Evolutionary conservation across 1,140 invertebrate genomes (phyloP), one percentile per base, ranked within the genome.

Genomic region (Drosophila insularis): DNA sequence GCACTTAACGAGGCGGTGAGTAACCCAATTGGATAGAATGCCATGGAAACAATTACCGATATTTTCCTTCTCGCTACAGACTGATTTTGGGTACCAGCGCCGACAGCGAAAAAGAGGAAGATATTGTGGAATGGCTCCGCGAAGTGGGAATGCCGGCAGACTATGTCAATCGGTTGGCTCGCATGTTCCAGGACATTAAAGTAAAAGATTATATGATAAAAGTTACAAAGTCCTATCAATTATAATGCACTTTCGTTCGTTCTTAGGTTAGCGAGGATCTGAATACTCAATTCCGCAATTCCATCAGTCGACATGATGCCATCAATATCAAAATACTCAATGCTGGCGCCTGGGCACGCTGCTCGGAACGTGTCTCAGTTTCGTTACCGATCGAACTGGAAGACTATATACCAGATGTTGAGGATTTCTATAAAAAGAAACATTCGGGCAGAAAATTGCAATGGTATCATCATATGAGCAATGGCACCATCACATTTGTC

Each of bases 401-500:
- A 93, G 98, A 99, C 92, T 98, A 98, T 92, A 99, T 99, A 89
- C 98, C 98, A 6, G 98, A 99, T 93, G 97, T 98, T 17, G 97
- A 98, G 92, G 97, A 98, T 76, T 98, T 98, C 93, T 98, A 98
- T 90, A 97, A 95, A 93, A 99, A 96, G 93, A 99, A 99, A 92
- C 98, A 99, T 93, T 98, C 96, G 90, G 98, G 98, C n/a, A 93
- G 99, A 54, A 99, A 99, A 92, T 94, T 99, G 43, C 98, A 99
- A 92, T 99, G 99, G 99, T 98, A 99, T 92, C 98, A 99, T 94
- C 98, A 99, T 82, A 99, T 99, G 98, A 99, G 98, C 54, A 99
- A 99, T 94, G 99, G 98, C 80, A 98, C 98, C 35, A 98, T 99
- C 74, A 98, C 97, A 50, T 99, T 99, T 94, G 94, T 95, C 2